Evolutionary conservation across 1,140 invertebrate genomes (phyloP).

Genomic region (Saccostrea cuccullata): DNA sequence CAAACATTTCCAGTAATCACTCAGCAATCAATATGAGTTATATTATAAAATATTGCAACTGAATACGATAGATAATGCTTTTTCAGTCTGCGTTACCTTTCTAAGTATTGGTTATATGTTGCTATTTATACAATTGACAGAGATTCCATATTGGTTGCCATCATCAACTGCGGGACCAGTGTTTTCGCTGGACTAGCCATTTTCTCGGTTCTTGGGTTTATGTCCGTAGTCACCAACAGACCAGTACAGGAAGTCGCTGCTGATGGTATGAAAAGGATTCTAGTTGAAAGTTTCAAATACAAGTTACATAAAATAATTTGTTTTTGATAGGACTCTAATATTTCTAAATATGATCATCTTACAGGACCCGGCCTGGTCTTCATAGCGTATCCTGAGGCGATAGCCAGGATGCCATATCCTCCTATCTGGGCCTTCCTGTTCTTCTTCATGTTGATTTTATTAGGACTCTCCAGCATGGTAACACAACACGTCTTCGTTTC

Average conservation of each 20-base stretch:
- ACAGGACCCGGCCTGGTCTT: constrained; percentile 94
- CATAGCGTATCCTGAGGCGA: constrained; percentile 96
- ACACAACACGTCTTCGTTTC: constrained; percentile 61
- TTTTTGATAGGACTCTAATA: not conserved
- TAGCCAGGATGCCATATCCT: constrained; percentile 94
- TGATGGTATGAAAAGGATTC: constrained; percentile 46
- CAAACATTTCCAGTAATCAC: too few species aligned
- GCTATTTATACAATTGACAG: constrained; percentile 38
- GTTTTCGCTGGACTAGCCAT: constrained; percentile 74
- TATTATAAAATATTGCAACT: too few species aligned
- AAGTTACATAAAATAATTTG: too few species aligned
- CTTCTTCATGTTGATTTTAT: constrained; percentile 96
- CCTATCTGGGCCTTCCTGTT: constrained; percentile 97
- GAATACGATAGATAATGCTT: too few species aligned
- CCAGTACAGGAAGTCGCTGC: constrained; percentile 64
- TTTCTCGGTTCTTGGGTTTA: constrained; percentile 73
- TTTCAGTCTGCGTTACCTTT: too few species aligned
- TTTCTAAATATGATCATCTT: not conserved
- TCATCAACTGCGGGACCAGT: constrained; percentile 69
- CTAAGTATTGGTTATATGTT: too few species aligned
- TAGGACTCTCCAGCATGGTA: constrained; percentile 93
- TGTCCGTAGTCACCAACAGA: constrained; percentile 68
- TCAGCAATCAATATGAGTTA: too few species aligned
- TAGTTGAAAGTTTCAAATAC: too few species aligned
- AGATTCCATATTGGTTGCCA: constrained; percentile 66